Percentiles rank a stretch among this genome's conserved stretches.
Evolutionary conservation across 2,113 vertebrate species (phyloP).

Genomic region (Notiomystis cincta): DNA sequence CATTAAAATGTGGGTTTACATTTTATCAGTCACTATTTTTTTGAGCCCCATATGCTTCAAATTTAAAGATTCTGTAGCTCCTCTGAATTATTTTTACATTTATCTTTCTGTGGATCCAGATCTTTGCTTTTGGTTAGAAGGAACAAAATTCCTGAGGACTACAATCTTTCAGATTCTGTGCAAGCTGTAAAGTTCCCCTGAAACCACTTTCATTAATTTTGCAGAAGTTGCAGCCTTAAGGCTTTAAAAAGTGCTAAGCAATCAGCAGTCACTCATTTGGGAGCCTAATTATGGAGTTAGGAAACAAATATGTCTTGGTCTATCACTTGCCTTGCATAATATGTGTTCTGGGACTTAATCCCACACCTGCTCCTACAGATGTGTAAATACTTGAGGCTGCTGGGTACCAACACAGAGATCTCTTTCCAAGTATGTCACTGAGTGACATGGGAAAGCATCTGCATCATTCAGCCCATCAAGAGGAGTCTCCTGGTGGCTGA

Average conservation of each 20-base stretch:
- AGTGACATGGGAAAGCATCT: neutral
- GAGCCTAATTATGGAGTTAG: conserved; percentile 45
- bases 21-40: neutral
- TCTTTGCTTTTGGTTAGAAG: neutral
- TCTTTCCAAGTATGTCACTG: neutral
- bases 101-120: neutral
- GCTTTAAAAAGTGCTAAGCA: conserved; percentile 60
- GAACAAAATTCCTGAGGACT: neutral
- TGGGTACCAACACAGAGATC: neutral
- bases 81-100: neutral
- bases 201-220: conserved; percentile 53
- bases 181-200: conserved; percentile 41
- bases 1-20: neutral
- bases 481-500: neutral
- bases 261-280: conserved; percentile 51
- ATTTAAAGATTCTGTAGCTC: neutral
- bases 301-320: conserved; percentile 38
- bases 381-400: neutral
- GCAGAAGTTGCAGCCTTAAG: conserved; percentile 52
- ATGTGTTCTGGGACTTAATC: neutral
- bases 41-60: neutral
- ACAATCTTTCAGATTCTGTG: neutral
- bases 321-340: conserved; percentile 32
- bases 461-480: neutral
- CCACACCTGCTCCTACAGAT: neutral